Evolutionary conservation across 2,113 vertebrate species (phyloP), one percentile per base, ranked within the genome.

Genomic region (Murina feae): DNA sequence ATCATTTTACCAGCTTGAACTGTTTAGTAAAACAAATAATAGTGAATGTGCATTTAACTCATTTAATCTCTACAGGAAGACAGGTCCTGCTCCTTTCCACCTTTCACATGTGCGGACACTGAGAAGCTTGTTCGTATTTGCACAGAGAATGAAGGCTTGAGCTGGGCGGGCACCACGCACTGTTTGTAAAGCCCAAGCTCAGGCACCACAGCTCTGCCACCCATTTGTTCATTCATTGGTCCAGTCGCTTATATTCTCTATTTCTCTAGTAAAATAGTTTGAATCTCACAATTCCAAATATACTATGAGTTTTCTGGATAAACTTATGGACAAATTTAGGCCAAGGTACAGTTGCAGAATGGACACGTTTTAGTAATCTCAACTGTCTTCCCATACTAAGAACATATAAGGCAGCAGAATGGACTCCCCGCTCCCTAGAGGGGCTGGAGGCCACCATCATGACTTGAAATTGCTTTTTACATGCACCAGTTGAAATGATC

Each of bases 401-500:
- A 93, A 30, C 81, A 58, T 81, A 71, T 86, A 82, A 89, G 88
- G 49, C 20, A 91, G 94, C 53, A 42, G 89, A 93, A 91, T 47
- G 11, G n/a, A 86, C 86, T 35, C 35, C 89, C 51, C 82, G 51
- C 39, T 97, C 89, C 92, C 76, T n/a, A 90, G 55, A 69, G 71
- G 96, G 88, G 74, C 89, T 97, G 88, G 89, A 97, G 94, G 90
- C 88, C 97, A 87, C 82, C 69, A 55, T 96, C 94, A 69, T 94
- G 87, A 14, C 93, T 89, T 80, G 65, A 96, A 96, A 97, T 97
- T 96, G 93, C 86, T 95, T 97, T 96, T 94, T 88, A 82, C 83
- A 92, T 93, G 85, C 2, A 0, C 97, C 96, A 97, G n/a, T 90
- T 97, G 96, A 95, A 97, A 96, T 97, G 21, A 47, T 91, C 96